Evolutionary conservation across 2,888 invertebrate species (phyloP), one percentile per base, ranked within the genome.

Genomic region (Agelastica alni): DNA sequence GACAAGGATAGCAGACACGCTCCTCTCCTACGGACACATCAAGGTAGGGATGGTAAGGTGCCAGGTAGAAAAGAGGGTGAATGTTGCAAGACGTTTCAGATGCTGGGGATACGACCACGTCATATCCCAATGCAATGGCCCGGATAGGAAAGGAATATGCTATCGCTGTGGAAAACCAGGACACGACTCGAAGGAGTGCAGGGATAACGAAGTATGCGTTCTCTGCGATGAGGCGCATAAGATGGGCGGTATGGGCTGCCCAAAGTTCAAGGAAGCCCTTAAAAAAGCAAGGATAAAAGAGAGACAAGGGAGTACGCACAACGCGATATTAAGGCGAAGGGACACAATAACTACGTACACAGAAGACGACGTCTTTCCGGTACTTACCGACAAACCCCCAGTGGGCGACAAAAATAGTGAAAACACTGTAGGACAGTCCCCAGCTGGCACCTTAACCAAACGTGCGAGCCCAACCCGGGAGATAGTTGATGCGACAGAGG

Each of bases 61-160:
- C 13, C 3, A 2, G 10, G 14, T 26, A 1, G 34, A 46, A 9
- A 46, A 28, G 17, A 13, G 22, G 6, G 3, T 14, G 1, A 22
- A 2, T 1, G 12, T 46, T 2, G 5, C 5, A 1, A 36, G 16
- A 14, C 34, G 46, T 12, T 1, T 5, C 2, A 53, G 30, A 31
- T 53, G 53, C 16, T 53, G 53, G 53, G 2, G 26, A 7, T 41
- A 46, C 37, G 30, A 36, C 17, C 52, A 52, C 37, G n/a, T 26
- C 6, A 1, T 13, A 2, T 22, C 9, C n/a, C 3, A 34, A 2
- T 52, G 52, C 28, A 26, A 9, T 2, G 52, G 45, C 2, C 44
- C 36, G 13, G 52, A 52, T 9, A 20, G 45, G 4, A 28, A 13
- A 2, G 13, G 34, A 2, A 5, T 12, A 6, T 52, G 52, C 31